Evolutionary conservation across 2,888 invertebrate genomes (phyloP), one percentile per base, ranked within the genome.

Genomic region (Euplagia quadripunctaria): DNA sequence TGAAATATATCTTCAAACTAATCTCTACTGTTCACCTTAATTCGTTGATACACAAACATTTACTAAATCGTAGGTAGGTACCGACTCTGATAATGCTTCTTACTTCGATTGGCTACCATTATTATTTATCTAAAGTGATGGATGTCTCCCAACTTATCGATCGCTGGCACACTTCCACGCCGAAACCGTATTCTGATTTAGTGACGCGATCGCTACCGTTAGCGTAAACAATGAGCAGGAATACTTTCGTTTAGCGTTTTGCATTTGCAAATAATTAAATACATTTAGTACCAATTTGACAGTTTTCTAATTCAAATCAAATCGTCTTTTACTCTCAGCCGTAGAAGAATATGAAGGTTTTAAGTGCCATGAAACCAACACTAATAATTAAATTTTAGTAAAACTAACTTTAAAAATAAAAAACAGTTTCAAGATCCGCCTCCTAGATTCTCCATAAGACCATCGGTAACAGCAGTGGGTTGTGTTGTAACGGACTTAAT

Each of bases 101-200:
- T 68, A 61, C 41, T 51, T 66, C 76, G 76, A 78, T 83, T 85
- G 79, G 74, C 78, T 76, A 72, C 81, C 71, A 80, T 61, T 61
- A 51, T 64, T 1, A 74, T 79, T 74, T 84, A 85, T 82, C 82
- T 83, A 64, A 81, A 83, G 83, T 85, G 79, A 84, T 80, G 71
- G 73, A 76, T 77, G 80, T 75, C 20, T 52, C 55, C 46, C 52
- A 70, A 67, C 61, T 80, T 84, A 84, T 84, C 82, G 73, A 76
- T 69, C 68, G 73, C 66, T 76, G 77, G 70, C 84, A 78, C 76
- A 79, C 72, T 73, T 72, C 73, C 43, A 43, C 2, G 11, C 12
- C 52, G 76, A 64, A 64, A 42, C 43, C 67, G 8, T 82, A 83
- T 82, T 82, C 77, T 82, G 75, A 43, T 6, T 31, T 46, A 41